Evolutionary conservation across 2,888 invertebrate species (phyloP), one percentile per base, ranked within the genome.

Genomic region (Heliconius sara): DNA sequence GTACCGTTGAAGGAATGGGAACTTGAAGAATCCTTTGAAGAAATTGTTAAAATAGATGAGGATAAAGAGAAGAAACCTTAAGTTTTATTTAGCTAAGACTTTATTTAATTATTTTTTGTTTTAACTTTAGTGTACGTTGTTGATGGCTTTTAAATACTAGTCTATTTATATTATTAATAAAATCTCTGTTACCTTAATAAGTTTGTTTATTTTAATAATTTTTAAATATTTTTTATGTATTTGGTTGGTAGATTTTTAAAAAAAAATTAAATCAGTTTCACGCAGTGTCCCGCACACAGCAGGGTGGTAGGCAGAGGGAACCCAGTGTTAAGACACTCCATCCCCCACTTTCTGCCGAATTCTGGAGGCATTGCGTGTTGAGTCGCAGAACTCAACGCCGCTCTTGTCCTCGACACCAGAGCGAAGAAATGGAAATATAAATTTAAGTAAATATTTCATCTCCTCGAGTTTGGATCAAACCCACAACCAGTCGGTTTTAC

Each of bases 1-100:
- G 95, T 95, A 73, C 95, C 96, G 0, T 92, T 96, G 79, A 96
- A 96, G 78, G 96, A 96, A 73, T 97, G 97, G 97, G 97, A 97
- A 86, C 85, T 95, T 0, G 95, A 96, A 81, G 94, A 96, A 34
- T 87, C 88, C 0, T 75, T 85, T 0, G 88, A 93, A 81, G 91
- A 94, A 77, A 87, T 78, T 0, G 86, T 92, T 2, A 85, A 86
- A 76, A 72, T 83, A 2, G 81, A 82, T 13, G 82, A 85, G 1
- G 81, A 82, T 52, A 75, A 81, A 27, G 79, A 85, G 25, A 83
- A 82, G 52, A 80, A 77, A 73, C 12, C 73, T 66, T 82, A 80
- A 75, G 52, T 27, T 27, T 47, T 39, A 57, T 27, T 27, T 27
- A 65, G 6, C 6, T 27, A 27, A 25, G 5, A 65, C 7, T 27